Evolutionary conservation across 2,888 invertebrate species (phyloP).

Genomic region (Mesorhabditis sp.): DNA sequence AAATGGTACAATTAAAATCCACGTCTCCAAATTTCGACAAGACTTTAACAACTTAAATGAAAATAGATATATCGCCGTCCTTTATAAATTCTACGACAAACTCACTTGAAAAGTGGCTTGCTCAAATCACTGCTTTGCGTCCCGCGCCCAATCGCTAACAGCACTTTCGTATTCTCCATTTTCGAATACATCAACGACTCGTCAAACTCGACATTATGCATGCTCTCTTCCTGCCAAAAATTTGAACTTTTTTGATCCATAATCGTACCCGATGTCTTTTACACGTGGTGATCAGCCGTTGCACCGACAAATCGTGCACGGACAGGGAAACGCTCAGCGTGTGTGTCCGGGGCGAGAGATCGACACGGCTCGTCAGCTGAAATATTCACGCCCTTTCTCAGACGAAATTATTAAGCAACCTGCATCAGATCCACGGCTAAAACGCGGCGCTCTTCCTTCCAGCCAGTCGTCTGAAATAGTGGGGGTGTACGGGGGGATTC

Average conservation of each 20-base stretch:
- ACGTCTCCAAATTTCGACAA: background rate
- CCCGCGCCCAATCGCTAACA: constrained; percentile 34
- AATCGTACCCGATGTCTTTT: background rate
- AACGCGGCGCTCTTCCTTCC: constrained; percentile 36
- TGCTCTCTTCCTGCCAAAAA: background rate
- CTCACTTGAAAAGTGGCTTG: constrained; percentile 4
- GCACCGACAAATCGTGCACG: constrained; percentile 51
- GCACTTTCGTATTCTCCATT: constrained; percentile 31
- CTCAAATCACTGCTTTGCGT: constrained; percentile 1
- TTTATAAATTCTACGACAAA: background rate
- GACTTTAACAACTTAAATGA: too few relatives aligned
- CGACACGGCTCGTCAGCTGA: constrained; percentile 29
- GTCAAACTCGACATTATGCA: constrained; percentile 8
- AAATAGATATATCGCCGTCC: too few relatives aligned
- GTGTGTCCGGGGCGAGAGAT: constrained; percentile 53
- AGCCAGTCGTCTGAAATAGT: constrained; percentile 15
- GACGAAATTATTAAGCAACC: constrained; percentile 16
- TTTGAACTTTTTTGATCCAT: background rate
- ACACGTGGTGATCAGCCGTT: constrained; percentile 31
- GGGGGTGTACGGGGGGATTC: background rate
- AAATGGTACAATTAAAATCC: background rate
- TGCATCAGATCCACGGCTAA: constrained; percentile 46
- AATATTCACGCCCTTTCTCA: too few relatives aligned
- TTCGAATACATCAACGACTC: constrained; percentile 28
- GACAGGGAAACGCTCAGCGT: constrained; percentile 40